Conservation (phyloP, 2,888 invertebrate genomes). For the Ophonus ardosiacus region DNA sequence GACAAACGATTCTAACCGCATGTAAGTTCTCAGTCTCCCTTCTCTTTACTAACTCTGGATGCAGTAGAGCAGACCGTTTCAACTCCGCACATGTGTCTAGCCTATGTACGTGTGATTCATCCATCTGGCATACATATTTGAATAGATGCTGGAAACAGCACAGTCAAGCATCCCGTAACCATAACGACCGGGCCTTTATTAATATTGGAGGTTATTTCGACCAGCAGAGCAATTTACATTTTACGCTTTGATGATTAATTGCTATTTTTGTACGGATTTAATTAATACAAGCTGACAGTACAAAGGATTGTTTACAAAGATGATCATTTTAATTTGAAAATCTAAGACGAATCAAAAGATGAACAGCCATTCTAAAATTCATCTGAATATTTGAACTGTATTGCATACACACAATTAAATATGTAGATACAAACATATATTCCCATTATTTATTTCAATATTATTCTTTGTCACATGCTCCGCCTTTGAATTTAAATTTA, state of each 20-base stretch:
- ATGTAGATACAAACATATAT: background rate
- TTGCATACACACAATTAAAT: background rate
- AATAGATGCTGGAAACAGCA: conserved; percentile 18
- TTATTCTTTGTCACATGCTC: no score
- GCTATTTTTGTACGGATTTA: background rate
- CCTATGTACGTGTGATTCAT: conserved; percentile 2
- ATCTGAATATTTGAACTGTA: background rate
- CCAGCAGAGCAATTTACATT: background rate
- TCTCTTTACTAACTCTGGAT: background rate
- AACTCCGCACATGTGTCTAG: background rate
- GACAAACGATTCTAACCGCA: background rate
- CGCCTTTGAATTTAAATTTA: no score
- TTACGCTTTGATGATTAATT: background rate
- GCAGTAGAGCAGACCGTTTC: background rate
- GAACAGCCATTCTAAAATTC: background rate
- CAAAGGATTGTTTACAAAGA: background rate
- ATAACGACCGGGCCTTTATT: conserved; percentile 38
- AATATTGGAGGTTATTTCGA: conserved; percentile 11
- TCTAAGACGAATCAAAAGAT: background rate
- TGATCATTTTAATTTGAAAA: background rate
- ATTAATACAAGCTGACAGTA: background rate
- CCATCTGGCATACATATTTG: conserved; percentile 15
- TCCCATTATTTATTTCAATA: background rate
- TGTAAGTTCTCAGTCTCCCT: background rate
- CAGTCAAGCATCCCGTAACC: conserved; percentile 27